Conservation (phyloP, 2,797 vertebrate genomes). For the Anguilla anguilla region DNA sequence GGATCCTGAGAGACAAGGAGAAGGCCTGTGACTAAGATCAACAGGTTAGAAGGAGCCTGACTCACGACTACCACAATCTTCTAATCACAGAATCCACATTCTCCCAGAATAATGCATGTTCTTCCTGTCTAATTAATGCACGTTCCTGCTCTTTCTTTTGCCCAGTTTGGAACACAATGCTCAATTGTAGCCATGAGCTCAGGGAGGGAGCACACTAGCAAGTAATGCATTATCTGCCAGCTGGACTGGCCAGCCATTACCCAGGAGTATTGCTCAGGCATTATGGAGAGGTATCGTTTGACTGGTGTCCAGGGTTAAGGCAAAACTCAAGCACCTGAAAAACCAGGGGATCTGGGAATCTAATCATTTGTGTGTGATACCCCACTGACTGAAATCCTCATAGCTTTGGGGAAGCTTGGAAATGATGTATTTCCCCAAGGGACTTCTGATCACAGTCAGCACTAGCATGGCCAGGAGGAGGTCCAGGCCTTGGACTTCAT, state of each 20-base stretch:
- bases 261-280: neutral
- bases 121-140: constrained; percentile 7
- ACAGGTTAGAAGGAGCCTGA: neutral
- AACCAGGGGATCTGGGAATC: no score
- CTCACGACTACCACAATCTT: neutral
- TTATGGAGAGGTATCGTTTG: neutral
- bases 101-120: neutral
- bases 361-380: no score
- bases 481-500: no score
- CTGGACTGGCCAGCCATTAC: neutral
- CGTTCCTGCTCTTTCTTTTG: neutral
- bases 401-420: no score
- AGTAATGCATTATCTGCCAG: neutral
- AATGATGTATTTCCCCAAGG: no score
- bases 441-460: no score
- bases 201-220: neutral
- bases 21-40: neutral
- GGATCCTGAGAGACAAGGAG: constrained; percentile 69
- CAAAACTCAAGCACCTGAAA: no score
- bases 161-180: neutral
- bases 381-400: no score
- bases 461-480: no score
- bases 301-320: no score
- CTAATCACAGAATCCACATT: neutral
- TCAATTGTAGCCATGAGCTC: neutral